Evolutionary conservation across 1,140 invertebrate species (phyloP).

Genomic region (Meloidogyne chitwoodi): DNA sequence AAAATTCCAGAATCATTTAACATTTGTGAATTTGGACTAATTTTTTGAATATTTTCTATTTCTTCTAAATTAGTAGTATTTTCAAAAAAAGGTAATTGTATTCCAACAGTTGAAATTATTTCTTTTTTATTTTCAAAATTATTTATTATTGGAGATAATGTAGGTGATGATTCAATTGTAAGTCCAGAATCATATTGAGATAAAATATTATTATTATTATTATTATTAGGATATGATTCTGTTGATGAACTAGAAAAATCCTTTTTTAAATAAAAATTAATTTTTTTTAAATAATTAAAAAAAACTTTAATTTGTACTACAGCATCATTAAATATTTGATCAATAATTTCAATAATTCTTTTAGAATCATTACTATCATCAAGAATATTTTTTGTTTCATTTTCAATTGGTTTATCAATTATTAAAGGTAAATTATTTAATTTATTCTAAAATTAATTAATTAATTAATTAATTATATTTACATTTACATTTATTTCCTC

Average conservation of each 20-base stretch:
- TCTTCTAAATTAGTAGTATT: background rate
- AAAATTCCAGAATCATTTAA: slow-evolving; percentile 18
- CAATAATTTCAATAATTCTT: slow-evolving; percentile 3
- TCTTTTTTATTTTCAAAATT: background rate
- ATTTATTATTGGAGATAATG: background rate
- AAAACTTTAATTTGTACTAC: background rate
- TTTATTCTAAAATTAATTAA: no score
- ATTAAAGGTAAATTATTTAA: background rate
- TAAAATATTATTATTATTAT: background rate
- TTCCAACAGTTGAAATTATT: background rate
- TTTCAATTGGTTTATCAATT: background rate
- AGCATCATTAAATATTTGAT: slow-evolving; percentile 8
- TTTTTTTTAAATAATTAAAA: background rate
- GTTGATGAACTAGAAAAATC: background rate
- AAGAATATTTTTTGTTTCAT: background rate
- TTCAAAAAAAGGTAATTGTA: background rate
- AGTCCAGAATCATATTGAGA: slow-evolving; percentile 1
- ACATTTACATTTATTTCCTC: background rate
- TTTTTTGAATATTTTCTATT: background rate
- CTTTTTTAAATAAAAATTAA: background rate
- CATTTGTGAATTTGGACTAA: slow-evolving; percentile 4
- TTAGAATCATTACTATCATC: background rate
- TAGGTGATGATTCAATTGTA: background rate
- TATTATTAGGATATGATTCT: background rate
- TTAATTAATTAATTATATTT: no score